These are phyloP conservation scores for Microctenopoma steveboyesi DNA, from an alignment of 2,797 vertebrate genomes.

Conservation along the genomic window DNA sequence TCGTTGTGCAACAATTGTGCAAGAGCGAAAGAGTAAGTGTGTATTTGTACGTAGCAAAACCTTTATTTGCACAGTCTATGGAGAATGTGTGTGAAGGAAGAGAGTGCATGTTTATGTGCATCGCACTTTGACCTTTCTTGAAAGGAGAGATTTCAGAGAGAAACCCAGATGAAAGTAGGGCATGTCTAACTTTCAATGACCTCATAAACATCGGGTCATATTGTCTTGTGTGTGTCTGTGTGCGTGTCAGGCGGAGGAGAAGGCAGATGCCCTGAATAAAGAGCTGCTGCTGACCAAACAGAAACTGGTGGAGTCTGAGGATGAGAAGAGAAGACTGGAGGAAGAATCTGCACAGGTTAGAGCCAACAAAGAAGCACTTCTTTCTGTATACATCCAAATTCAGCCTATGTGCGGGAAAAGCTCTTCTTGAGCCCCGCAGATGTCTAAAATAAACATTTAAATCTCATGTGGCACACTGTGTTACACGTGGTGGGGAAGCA, in stretches of 20 bases:
- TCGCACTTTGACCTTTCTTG: conserved; percentile 39
- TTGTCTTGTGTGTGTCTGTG: conserved; percentile 12
- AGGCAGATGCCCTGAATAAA: conserved; percentile 96
- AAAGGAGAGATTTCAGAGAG: conserved; percentile 7
- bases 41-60: background rate
- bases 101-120: conserved; percentile 22
- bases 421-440: background rate
- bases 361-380: background rate
- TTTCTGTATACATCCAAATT: conserved; percentile 1
- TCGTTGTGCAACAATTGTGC: conserved; percentile 13
- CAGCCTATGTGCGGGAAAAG: conserved; percentile 1
- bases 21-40: background rate
- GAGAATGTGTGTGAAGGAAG: background rate
- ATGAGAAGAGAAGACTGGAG: conserved; percentile 94
- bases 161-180: conserved; percentile 42
- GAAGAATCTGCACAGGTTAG: conserved; percentile 95
- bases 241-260: conserved; percentile 91
- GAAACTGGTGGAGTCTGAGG: conserved; percentile 96
- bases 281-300: conserved; percentile 98
- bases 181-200: conserved; percentile 35
- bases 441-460: background rate
- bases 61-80: conserved; percentile 2
- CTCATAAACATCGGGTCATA: conserved; percentile 29
- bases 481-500: conserved; percentile 3
- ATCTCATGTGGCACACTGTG: background rate